These are phyloP conservation scores for Erpetoichthys calabaricus DNA, from an alignment of 2,797 vertebrate species.

Conservation along the genomic window DNA sequence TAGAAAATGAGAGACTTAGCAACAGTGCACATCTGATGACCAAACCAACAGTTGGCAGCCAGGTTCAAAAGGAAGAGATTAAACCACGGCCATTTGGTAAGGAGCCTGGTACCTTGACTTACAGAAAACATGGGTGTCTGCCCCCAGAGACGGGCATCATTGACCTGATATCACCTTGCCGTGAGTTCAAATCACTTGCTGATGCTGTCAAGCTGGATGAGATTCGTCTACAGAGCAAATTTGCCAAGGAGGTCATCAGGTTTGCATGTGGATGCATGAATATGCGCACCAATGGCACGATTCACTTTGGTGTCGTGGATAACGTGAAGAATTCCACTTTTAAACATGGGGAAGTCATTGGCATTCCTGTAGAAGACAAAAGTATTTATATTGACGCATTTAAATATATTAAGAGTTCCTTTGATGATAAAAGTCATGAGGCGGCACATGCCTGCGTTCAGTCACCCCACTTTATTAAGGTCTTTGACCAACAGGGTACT, in stretches of 20 bases:
- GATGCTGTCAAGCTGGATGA: constrained; percentile 23
- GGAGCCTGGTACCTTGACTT: constrained; percentile 26
- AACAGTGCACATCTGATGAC: too few species aligned
- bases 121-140: constrained; percentile 24
- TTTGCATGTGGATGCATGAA: constrained; percentile 42
- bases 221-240: constrained; percentile 28
- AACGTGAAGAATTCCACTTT: constrained; percentile 6
- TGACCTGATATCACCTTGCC: constrained; percentile 31
- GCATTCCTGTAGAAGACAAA: constrained; percentile 22
- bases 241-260: constrained; percentile 31
- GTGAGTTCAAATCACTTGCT: constrained; percentile 36
- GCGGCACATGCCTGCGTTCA: constrained; percentile 35
- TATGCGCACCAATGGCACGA: constrained; percentile 35
- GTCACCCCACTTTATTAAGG: constrained; percentile 35
- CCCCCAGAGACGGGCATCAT: constrained; percentile 32
- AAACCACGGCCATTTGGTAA: constrained; percentile 26
- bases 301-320: constrained; percentile 38
- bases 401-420: constrained; percentile 32
- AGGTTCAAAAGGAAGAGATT: constrained; percentile 12
- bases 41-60: too few species aligned
- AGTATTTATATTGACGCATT: constrained; percentile 27
- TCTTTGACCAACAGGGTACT: constrained; percentile 21
- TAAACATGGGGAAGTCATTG: constrained; percentile 28
- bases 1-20: too few species aligned
- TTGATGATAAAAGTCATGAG: background rate